Percentiles rank a stretch among this genome's conserved stretches.
These are phyloP conservation scores for Pyrgilauda ruficollis DNA, from an alignment of 2,113 vertebrate species.

Conservation along the genomic window DNA sequence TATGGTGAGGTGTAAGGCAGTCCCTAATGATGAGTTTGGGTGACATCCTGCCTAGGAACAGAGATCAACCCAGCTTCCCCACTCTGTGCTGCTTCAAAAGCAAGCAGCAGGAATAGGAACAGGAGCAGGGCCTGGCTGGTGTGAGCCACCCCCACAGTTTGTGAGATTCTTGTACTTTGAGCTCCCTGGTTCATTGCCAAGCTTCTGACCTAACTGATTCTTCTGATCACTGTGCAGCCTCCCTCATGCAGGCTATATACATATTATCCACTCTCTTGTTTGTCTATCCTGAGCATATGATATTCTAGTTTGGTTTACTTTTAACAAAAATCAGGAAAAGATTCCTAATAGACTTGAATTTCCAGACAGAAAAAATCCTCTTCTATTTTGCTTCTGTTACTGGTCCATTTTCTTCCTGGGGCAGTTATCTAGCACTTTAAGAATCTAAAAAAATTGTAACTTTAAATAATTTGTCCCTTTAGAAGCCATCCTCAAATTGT, in stretches of 20 bases:
- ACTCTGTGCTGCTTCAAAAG: background rate
- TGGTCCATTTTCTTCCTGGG: background rate
- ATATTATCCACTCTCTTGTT: too few species aligned
- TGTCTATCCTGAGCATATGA: background rate
- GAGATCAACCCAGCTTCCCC: too few species aligned
- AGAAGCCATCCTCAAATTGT: background rate
- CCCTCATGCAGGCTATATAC: background rate
- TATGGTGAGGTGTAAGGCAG: accelerated
- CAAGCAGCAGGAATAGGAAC: background rate
- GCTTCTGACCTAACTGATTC: background rate
- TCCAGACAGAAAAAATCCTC: background rate
- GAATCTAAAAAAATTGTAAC: background rate
- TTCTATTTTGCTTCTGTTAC: background rate
- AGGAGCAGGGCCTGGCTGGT: background rate
- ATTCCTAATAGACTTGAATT: background rate
- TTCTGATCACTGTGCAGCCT: background rate
- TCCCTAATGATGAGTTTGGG: background rate
- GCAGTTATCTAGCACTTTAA: too few species aligned
- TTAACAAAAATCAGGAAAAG: background rate
- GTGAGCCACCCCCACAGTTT: background rate
- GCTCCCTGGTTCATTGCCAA: background rate
- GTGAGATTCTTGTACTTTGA: background rate
- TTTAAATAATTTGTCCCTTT: background rate
- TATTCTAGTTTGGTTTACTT: background rate
- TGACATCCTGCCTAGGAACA: background rate